Evolutionary conservation across 2,113 vertebrate genomes (phyloP), one percentile per base, ranked within the genome.

Genomic region (Elaphurus davidianus): DNA sequence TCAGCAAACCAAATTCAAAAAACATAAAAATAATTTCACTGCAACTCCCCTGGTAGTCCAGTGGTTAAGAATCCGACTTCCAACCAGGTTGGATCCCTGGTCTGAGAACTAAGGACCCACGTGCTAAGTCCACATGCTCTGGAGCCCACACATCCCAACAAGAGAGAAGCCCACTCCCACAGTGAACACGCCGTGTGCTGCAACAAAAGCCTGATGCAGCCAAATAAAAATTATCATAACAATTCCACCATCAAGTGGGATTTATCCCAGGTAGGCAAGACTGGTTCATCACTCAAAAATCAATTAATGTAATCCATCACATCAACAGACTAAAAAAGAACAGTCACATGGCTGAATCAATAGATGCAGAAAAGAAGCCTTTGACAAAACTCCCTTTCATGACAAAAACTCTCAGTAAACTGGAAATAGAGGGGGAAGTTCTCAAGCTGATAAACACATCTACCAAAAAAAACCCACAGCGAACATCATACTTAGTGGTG

Each of bases 171-270:
- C 23, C 40, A 14, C 23, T 43, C 40, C 40, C 23, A 25, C 71
- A 76, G 0, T 27, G 40, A 14, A 27, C 12, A 15, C 0, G 36
- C 23, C 0, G 0, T 43, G 71, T 14, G 23, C 71, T 25, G 15
- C 40, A 76, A 25, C 3, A 0, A 25, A 43, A 43, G 14, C 71
- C 36, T 74, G 71, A 74, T 0, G 3, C 40, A 43, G 40, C 81
- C 52, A 83, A 40, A 55, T 25, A 23, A 82, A 54, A 82, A n/a
- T 7, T 6, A 54, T 54, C 1, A 83, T 15, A 5, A 83, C 25
- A 40, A 83, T 83, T 27, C 21, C 52, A 27, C n/a, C 81, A 40
- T 27, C 81, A 27, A 83, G 33, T 27, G 81, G 52, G 81, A 55
- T 55, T 55, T 83, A 55, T 14, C 52, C 21, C 52, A 83, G 52